Percentiles rank a stretch among this genome's conserved stretches.
Conservation (phyloP, 2,113 vertebrate genomes). For the Oreochromis aureus region DNA sequence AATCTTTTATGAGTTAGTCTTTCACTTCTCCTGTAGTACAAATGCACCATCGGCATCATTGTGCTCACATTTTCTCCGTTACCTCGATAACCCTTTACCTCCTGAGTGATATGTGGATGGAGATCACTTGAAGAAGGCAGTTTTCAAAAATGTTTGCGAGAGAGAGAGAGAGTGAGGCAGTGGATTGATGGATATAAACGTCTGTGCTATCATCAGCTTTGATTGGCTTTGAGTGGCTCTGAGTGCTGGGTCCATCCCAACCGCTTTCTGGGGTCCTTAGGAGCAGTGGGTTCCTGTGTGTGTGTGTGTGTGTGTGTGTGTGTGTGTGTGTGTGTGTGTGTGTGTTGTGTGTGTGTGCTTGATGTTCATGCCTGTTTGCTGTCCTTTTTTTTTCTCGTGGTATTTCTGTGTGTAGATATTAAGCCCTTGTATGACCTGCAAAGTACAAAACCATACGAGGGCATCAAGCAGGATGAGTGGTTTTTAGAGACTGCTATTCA, state of each 20-base stretch:
- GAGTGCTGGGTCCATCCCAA: constrained; percentile 62
- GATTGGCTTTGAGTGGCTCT: constrained; percentile 69
- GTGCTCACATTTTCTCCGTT: neutral
- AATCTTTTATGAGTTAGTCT: neutral
- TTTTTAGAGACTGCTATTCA: constrained; percentile 1
- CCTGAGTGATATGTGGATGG: neutral
- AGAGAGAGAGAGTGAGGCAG: neutral
- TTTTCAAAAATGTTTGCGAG: neutral
- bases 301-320: neutral
- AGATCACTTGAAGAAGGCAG: neutral
- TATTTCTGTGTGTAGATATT: neutral
- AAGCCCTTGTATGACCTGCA: neutral
- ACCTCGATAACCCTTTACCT: neutral
- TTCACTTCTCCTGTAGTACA: neutral
- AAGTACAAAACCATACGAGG: neutral
- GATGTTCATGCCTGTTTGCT: neutral
- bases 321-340: neutral
- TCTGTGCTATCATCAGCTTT: constrained; percentile 55
- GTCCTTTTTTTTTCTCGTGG: neutral
- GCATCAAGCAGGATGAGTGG: constrained; percentile 9
- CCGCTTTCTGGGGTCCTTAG: constrained; percentile 23
- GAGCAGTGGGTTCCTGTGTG: neutral
- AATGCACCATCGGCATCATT: neutral
- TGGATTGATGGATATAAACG: constrained; percentile 21
- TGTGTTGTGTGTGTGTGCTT: constrained; percentile 9